Evolutionary conservation across 2,113 vertebrate genomes (phyloP), one percentile per base, ranked within the genome.

Genomic region (Archilochus colubris): DNA sequence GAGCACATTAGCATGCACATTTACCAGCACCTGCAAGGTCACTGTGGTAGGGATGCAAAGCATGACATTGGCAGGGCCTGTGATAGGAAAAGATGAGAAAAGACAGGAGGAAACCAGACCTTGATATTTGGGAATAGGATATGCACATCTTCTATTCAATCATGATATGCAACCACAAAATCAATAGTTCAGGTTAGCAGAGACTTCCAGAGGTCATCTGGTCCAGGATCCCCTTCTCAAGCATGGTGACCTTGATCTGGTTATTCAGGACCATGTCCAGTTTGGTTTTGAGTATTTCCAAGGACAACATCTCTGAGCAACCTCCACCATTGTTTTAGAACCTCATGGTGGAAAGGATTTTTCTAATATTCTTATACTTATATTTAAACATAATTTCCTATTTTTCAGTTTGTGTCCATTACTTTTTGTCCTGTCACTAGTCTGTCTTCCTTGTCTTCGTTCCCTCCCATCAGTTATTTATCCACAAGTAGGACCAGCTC

Each of bases 201-300:
- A 15, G 27, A 50, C 8, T 28, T 79, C 87, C 54, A 23, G 10
- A 36, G 5, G 3, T 67, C n/a, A 40, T 13, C 27, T 58, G 8
- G 27, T 67, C 30, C 57, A 76, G 62, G 1, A 0, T 0, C 1
- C 12, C 13, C 5, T 44, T 62, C 36, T 63, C 31, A 59, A 55
- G 2, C 13, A 28, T 21, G 4, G 23, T 62, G 14, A 86, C 23
- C 14, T 61, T 38, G 36, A 58, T 5, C 20, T 86, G 10, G 27
- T 62, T 82, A 4, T 14, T 10, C 62, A 63, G 36, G 24, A 54
- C 15, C 12, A 15, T 4, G 10, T 62, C 15, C 4, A 15, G 5
- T 7, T 78, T 14, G 6, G 9, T 14, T 72, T 81, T 69, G 24
- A 68, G 30, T 36, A 61, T n/a, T n/a, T 66, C 40, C 33, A 86